Evolutionary conservation across 2,113 vertebrate species (phyloP).

Genomic region (Perca flavescens): DNA sequence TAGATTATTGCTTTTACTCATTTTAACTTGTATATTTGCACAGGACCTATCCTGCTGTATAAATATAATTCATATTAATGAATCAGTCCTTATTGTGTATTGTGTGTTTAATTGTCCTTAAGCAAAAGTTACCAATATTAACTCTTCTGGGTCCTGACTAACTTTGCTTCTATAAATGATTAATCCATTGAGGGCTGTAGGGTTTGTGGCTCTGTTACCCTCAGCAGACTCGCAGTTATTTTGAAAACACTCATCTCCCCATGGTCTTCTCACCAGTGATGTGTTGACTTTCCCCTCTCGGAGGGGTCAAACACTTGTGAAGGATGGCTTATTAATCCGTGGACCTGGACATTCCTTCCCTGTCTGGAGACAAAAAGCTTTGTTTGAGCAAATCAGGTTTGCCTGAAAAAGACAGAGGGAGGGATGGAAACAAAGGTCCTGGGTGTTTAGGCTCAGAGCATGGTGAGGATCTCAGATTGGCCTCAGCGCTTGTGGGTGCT

Average conservation of each 20-base stretch:
- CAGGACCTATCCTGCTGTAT: too few relatives aligned
- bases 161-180: constrained; percentile 63
- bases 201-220: constrained; percentile 35
- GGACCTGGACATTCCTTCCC: constrained; percentile 62
- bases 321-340: constrained; percentile 38
- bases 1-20: not conserved
- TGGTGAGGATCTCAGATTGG: constrained; percentile 4
- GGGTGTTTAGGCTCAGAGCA: constrained; percentile 23
- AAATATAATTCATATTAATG: too few relatives aligned
- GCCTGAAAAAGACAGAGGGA: constrained; percentile 47
- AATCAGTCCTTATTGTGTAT: not conserved
- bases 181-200: constrained; percentile 52
- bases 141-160: constrained; percentile 25
- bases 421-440: constrained; percentile 40
- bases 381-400: constrained; percentile 49
- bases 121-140: not conserved
- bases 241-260: constrained; percentile 27
- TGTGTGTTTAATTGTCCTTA: not conserved
- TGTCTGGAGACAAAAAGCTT: constrained; percentile 42
- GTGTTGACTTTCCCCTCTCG: constrained; percentile 47
- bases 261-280: constrained; percentile 15
- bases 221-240: constrained; percentile 32
- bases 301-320: constrained; percentile 54
- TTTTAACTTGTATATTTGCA: too few relatives aligned
- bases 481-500: not conserved